A percentile compares a stretch with the other conserved stretches of the same genome.
These are phyloP conservation scores for Cyclargus thomasi DNA, from an alignment of 1,140 invertebrate genomes.

Conservation along the genomic window DNA sequence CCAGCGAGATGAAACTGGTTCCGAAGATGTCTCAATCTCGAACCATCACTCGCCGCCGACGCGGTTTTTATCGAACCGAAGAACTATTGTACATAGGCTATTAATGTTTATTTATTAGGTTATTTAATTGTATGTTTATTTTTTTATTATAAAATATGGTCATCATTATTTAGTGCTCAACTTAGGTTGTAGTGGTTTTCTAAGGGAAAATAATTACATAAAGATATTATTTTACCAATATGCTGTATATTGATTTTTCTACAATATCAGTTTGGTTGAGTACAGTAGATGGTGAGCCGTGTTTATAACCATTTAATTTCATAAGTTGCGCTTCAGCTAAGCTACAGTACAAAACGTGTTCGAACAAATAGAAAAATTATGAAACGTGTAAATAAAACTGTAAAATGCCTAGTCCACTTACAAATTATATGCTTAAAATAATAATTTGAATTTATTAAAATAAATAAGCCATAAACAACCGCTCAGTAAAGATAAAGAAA, in stretches of 20 bases:
- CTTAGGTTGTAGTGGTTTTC: too few species aligned
- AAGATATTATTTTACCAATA: too few species aligned
- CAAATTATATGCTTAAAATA: neutral
- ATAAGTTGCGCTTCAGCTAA: neutral
- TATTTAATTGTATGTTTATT: neutral
- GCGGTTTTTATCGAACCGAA: slow-evolving; percentile 39
- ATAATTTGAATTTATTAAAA: neutral
- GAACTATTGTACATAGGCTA: neutral
- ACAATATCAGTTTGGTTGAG: too few species aligned
- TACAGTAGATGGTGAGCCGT: too few species aligned
- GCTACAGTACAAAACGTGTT: neutral
- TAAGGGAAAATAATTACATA: too few species aligned
- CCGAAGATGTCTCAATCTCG: slow-evolving; percentile 69
- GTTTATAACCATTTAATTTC: neutral
- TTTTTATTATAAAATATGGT: too few species aligned
- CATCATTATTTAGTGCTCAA: too few species aligned
- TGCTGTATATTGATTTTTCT: too few species aligned
- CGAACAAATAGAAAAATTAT: neutral
- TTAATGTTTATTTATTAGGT: neutral
- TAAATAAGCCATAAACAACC: slow-evolving; percentile 1
- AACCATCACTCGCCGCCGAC: slow-evolving; percentile 64
- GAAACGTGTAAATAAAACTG: neutral
- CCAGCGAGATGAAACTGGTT: slow-evolving; percentile 62
- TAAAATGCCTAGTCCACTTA: neutral
- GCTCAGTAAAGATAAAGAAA: neutral